phyloP scores from a whole-genome alignment of 2,888 invertebrate species.

The Drosophila mayaguana region DNA sequence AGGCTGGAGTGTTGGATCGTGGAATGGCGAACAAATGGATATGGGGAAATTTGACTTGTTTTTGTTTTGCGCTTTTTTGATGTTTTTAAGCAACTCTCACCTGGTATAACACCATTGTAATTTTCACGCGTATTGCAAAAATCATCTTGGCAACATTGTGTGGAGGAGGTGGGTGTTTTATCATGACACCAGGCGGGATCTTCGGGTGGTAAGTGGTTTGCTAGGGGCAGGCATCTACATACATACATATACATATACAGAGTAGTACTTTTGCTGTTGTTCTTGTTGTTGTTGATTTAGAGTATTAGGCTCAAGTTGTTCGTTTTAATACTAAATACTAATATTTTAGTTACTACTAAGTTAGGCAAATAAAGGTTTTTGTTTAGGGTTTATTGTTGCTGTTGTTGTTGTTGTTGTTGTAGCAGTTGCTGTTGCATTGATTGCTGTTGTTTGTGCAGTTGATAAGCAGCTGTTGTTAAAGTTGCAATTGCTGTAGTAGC shows the following conservation, averaged over 20 bases:
- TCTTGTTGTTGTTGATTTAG: conserved; percentile 28
- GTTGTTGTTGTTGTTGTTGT: conserved; percentile 6
- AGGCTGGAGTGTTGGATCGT: conserved; percentile 11
- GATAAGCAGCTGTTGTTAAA: conserved; percentile 62
- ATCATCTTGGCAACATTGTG: conserved; percentile 88
- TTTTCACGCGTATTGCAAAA: conserved; percentile 89
- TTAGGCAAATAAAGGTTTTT: conserved; percentile 32
- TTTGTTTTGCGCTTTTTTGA: conserved; percentile 1
- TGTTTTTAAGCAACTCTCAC: conserved; percentile 80
- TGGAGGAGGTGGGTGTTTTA: conserved; percentile 76
- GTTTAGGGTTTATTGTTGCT: conserved; percentile 20
- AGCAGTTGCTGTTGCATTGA: conserved; percentile 45
- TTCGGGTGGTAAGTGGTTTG: conserved; percentile 87
- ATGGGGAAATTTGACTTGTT: conserved; percentile 12
- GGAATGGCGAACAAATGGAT: conserved; percentile 11
- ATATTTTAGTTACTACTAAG: conserved; percentile 55
- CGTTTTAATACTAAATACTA: conserved; percentile 32
- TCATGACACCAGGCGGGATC: conserved; percentile 88
- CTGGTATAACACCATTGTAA: conserved; percentile 82
- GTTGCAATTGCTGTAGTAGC: conserved; percentile 43
- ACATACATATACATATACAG: conserved; percentile 53
- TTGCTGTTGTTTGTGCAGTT: conserved; percentile 61
- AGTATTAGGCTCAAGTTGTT: conserved; percentile 38
- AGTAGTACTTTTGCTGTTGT: conserved; percentile 39
- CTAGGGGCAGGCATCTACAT: conserved; percentile 88